Base-by-base conservation (phyloP, 2,888 invertebrate species). In the Mactromeris polynyma region DNA sequence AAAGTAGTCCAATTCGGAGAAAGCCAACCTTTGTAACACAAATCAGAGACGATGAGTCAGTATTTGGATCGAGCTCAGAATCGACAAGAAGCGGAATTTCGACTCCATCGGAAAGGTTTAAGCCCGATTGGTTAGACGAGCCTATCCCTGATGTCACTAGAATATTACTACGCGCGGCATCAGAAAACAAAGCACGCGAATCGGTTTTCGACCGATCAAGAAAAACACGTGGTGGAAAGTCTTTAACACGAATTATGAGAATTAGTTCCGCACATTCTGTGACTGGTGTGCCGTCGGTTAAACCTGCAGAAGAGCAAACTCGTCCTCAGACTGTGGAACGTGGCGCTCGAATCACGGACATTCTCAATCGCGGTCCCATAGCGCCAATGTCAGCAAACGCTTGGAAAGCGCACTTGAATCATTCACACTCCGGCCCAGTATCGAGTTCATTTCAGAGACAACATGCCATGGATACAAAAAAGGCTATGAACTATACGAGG, bases 131-230 rank as follows among this genome's bases (percentile, higher is more conserved):
- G 95, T 93, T 93, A 54, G 91, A 93, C 21, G 94, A 94, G 64
- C 89, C 88, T 80, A 93, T 94, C 19, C 93, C 94, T 17, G 94
- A 93, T 21, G 89, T 95, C 3, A 95, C 95, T 9, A 93, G 93
- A 86, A 94, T 93, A 87, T 89, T 95, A 77, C 91, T 95, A 11
- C 91, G 90, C 84, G 93, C 94, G 0, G 86, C 81, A 3, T 81
- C 87, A 0, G 51, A 83, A 19, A 78, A 88, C 80, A 80, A 69
- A 26, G 78, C 78, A 40, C 80, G 81, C n/a, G 73, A 89, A 36
- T 88, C 90, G 21, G 81, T 92, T 33, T 91, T 90, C 84, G 81
- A 88, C 38, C 54, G 90, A 73, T 51, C 82, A 40, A 82, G 78
- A 46, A 73, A 85, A n/a, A 17, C 42, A 33, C 54, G 69, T n/a